Evolutionary conservation across 2,888 invertebrate species (phyloP), one percentile per base, ranked within the genome.

Genomic region (Sisyra terminalis): DNA sequence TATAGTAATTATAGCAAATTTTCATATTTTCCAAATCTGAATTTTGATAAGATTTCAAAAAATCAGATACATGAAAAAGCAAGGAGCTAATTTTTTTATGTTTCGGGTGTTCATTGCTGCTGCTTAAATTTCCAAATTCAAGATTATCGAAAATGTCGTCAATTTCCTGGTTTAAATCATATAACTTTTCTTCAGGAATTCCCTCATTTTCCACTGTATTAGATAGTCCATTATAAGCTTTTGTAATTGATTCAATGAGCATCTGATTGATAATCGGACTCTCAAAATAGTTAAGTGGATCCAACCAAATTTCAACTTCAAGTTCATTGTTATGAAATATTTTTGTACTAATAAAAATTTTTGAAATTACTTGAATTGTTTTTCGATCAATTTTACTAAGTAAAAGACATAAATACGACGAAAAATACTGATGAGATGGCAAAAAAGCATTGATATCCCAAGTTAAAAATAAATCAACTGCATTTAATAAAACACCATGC

Each of bases 261-360:
- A 15, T 53, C 50, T 2, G 58, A 53, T 0, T 55, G 53, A 3
- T 46, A 45, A 0, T 44, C 24, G 32, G 11, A 47, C 47, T 53
- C 49, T 41, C 53, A 47, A 51, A 52, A 49, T 37, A 58, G 44
- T 37, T 60, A 45, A 48, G 63, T 56, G 51, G 67, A 50, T 77
- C 70, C 18, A 80, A 57, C 70, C 83, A 76, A 45, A 82, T 63
- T 54, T 77, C 71, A 34, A 81, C 71, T 61, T 85, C 82, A 44
- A 69, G 63, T 46, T 65, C 64, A 47, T 71, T 71, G 14, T 67
- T 69, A 53, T 77, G 73, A 55, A 84, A 84, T 48, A 80, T 64
- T 4, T 68, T 66, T 0, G 75, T 75, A 45, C 69, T 73, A 50
- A 64, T 66, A 17, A 85, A 69, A 45, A 84, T 67, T 39, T 60